Percentiles rank a stretch among this genome's conserved stretches.
phyloP scores from a whole-genome alignment of 2,888 invertebrate species.

The Drosophila leonis region DNA sequence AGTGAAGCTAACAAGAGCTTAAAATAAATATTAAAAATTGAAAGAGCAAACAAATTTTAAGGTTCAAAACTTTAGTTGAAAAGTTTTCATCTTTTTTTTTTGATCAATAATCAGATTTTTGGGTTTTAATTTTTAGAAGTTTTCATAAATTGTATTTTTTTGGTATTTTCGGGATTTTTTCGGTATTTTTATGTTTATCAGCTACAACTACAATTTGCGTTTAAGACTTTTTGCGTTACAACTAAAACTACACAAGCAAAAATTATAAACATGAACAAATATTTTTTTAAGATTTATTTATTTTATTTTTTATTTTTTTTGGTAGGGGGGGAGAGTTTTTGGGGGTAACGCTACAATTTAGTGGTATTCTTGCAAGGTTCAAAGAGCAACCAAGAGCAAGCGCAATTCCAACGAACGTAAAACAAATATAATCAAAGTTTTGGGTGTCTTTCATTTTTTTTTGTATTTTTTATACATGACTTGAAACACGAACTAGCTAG shows the following conservation, averaged over 20 bases:
- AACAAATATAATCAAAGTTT: neutral
- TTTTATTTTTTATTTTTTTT: conserved; percentile 10
- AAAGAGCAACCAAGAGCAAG: conserved; percentile 6
- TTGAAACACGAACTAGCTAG: conserved; percentile 2
- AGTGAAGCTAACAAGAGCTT: conserved; percentile 9
- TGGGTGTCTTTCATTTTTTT: neutral
- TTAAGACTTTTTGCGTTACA: conserved; percentile 75
- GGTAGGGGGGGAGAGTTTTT: neutral
- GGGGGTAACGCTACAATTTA: neutral
- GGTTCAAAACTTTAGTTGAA: too few relatives aligned
- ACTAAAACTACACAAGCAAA: conserved; percentile 84
- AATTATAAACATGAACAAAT: conserved; percentile 65
- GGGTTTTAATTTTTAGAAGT: conserved; percentile 10
- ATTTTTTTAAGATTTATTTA: neutral
- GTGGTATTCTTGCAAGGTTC: conserved; percentile 17
- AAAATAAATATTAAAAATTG: conserved; percentile 11
- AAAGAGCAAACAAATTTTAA: conserved; percentile 18
- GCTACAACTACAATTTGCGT: conserved; percentile 76
- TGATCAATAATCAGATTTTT: conserved; percentile 19
- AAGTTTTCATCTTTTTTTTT: conserved; percentile 14
- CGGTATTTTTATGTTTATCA: conserved; percentile 25
- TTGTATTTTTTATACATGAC: conserved; percentile 2
- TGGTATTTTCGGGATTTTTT: conserved; percentile 9
- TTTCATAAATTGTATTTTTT: neutral
- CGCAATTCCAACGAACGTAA: conserved; percentile 3